phyloP scores from a whole-genome alignment of 2,888 invertebrate genomes.

The Hemaris fuciformis region DNA sequence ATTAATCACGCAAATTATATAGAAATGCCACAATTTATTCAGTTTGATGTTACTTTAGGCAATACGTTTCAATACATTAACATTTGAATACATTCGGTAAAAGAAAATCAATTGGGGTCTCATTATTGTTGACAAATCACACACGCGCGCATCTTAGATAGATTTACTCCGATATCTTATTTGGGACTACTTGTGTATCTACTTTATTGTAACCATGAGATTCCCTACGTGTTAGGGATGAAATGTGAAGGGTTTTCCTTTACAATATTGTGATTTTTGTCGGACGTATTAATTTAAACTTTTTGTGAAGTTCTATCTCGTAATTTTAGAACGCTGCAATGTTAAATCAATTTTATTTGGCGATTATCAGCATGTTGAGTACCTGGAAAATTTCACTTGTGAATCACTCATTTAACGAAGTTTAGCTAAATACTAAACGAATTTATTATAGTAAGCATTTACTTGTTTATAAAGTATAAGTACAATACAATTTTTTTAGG shows the following conservation, averaged over 20 bases:
- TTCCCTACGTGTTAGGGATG: neutral
- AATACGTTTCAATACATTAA: neutral
- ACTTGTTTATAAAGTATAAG: no score
- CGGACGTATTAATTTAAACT: no score
- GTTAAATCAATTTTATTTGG: no score
- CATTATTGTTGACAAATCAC: constrained; percentile 9
- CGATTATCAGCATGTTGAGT: no score
- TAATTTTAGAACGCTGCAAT: no score
- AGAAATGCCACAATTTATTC: neutral
- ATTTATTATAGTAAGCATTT: no score
- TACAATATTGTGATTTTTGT: neutral
- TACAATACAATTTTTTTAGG: no score
- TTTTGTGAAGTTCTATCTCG: no score
- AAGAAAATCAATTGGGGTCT: neutral
- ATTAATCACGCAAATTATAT: neutral
- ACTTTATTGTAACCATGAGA: neutral
- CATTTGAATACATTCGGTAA: neutral
- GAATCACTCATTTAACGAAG: no score
- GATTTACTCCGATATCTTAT: constrained; percentile 9
- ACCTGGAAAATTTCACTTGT: no score
- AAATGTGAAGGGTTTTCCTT: neutral
- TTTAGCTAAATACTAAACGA: no score
- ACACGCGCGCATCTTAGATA: neutral
- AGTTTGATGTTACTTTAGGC: neutral
- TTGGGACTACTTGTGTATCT: neutral